Percentiles rank a stretch among this genome's conserved stretches.
Evolutionary conservation across 2,797 vertebrate species (phyloP).

Genomic region (Cryptoprocta ferox): DNA sequence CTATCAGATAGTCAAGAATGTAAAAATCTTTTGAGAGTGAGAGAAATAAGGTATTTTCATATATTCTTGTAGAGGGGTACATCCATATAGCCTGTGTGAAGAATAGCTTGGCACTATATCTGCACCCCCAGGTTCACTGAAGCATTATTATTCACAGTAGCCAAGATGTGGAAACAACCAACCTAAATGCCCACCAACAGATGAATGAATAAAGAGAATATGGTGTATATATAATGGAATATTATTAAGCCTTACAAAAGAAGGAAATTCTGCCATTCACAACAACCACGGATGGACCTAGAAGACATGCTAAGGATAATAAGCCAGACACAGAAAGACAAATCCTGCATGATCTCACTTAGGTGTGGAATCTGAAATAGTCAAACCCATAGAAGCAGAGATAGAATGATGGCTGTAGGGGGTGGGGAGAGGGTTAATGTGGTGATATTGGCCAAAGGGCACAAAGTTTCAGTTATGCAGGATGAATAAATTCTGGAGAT

Average conservation of each 20-base stretch:
- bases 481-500: background rate
- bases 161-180: background rate
- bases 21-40: background rate
- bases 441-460: background rate
- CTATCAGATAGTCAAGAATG: background rate
- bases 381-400: background rate
- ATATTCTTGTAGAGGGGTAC: background rate
- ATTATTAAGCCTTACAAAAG: background rate
- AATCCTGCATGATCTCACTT: background rate
- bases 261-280: background rate
- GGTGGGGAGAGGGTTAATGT: background rate
- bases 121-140: background rate
- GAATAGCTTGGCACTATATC: background rate
- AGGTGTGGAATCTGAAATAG: background rate
- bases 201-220: background rate
- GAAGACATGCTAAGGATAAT: background rate
- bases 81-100: background rate
- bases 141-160: background rate
- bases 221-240: background rate
- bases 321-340: background rate
- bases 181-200: background rate
- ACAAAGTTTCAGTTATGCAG: background rate
- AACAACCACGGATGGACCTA: background rate
- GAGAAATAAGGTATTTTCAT: background rate
- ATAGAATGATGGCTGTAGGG: background rate